Conservation (phyloP, 2,888 invertebrate species). For the Salticus scenicus region DNA sequence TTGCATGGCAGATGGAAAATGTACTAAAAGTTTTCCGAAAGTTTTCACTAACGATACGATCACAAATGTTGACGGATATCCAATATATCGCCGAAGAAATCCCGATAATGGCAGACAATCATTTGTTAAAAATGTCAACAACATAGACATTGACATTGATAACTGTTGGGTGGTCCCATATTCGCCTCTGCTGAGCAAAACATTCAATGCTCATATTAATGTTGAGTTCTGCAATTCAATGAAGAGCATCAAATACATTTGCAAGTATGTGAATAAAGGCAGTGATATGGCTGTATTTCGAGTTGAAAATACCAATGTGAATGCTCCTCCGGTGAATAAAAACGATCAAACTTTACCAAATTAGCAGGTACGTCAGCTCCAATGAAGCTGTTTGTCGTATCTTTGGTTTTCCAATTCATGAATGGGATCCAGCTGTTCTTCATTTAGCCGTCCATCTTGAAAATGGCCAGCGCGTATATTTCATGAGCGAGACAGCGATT, state of each 20-base stretch:
- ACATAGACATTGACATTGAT: constrained; percentile 23
- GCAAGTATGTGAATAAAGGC: constrained; percentile 27
- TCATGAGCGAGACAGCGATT: too few relatives aligned
- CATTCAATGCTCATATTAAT: constrained; percentile 24
- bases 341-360: too few relatives aligned
- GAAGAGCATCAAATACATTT: constrained; percentile 35
- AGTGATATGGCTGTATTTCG: constrained; percentile 16
- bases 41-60: constrained; percentile 23
- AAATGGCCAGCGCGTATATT: too few relatives aligned
- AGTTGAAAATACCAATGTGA: too few relatives aligned
- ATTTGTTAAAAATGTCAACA: constrained; percentile 20
- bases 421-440: too few relatives aligned
- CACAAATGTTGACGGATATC: constrained; percentile 35
- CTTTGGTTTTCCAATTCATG: too few relatives aligned
- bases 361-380: too few relatives aligned
- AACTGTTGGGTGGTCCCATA: constrained; percentile 2
- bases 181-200: constrained; percentile 22
- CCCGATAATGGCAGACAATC: constrained; percentile 30
- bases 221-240: constrained; percentile 31
- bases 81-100: constrained; percentile 41
- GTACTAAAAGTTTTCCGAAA: constrained; percentile 35
- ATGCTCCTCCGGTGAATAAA: background rate
- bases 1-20: constrained; percentile 42
- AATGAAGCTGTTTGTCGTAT: too few relatives aligned
- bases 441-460: too few relatives aligned